Base-by-base conservation (phyloP, 2,888 invertebrate genomes). In the Geotrupes spiniger region DNA sequence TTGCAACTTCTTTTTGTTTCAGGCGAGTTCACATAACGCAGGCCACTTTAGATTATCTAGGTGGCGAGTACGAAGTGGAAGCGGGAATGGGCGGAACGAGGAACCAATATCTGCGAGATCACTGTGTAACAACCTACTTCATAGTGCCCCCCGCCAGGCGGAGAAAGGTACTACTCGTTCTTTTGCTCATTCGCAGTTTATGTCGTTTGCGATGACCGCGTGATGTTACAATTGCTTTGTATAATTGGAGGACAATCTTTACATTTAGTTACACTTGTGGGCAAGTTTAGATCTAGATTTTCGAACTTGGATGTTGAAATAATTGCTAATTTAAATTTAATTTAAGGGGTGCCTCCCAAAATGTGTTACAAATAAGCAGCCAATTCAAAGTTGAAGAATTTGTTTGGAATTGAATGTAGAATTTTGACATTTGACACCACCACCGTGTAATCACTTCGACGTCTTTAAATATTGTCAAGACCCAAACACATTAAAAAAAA, bases 41-140 rank as follows among this genome's bases (percentile, higher is more conserved):
- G 66, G 85, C 89, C 11, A 92, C 93, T 1, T 75, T 92, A 57
- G 91, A 91, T 64, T 86, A 85, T 65, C 79, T 94, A 31, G 89
- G 88, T 25, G 92, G 89, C 0, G 90, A 92, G 62, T 94, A 93
- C 71, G 90, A 92, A 70, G 91, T 93, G 49, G 94, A 94, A 74
- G 85, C 89, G 1, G 92, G 91, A 0, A 85, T 88, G 66, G 93
- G 92, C 2, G 84, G 85, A 43, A 84, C 87, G 46, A 78, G 92
- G 49, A 90, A 91, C 69, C 85, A 88, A 42, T 91, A 90, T 72
- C 76, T 92, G 41, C 75, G 89, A 48, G 90, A 92, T 72, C 87
- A 91, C 68, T 87, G 88, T 55, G 85, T 89, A 56, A 86, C 87
- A 57, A 92, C 92, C 1, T 94, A 87, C 74, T 91, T 94, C 71